Evolutionary conservation across 2,888 invertebrate species (phyloP).

Genomic region (Acheta domesticus): DNA sequence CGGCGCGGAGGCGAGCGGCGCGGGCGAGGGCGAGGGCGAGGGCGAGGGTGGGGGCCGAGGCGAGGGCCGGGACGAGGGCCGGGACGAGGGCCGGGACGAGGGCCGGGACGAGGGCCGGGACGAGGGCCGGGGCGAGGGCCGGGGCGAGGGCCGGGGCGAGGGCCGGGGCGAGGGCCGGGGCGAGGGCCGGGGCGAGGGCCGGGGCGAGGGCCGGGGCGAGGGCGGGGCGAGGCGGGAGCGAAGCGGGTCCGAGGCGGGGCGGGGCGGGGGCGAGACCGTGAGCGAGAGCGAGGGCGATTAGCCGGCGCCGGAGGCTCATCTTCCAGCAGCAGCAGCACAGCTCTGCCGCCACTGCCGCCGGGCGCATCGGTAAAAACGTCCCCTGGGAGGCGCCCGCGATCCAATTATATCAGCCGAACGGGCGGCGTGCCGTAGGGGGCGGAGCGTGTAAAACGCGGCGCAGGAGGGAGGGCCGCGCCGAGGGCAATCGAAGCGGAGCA

Average conservation of each 20-base stretch:
- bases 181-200: neutral
- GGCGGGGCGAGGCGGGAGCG: neutral
- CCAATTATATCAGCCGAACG: neutral
- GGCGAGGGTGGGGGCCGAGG: no score
- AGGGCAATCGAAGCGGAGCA: neutral
- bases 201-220: neutral
- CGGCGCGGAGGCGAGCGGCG: no score
- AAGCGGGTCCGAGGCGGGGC: neutral
- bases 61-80: no score
- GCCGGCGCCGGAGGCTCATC: no score
- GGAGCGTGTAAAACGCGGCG: no score
- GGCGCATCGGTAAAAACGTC: constrained; percentile 4
- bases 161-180: neutral
- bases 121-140: no score
- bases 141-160: neutral
- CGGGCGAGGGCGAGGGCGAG: no score
- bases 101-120: no score
- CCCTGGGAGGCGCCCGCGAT: neutral
- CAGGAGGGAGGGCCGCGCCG: neutral
- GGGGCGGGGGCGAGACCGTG: neutral
- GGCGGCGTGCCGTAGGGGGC: neutral
- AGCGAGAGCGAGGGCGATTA: neutral
- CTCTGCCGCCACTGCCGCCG: neutral
- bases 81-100: no score
- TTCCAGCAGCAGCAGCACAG: no score